Evolutionary conservation across 1,140 invertebrate species (phyloP).

Genomic region (Drosophila prosaltans): DNA sequence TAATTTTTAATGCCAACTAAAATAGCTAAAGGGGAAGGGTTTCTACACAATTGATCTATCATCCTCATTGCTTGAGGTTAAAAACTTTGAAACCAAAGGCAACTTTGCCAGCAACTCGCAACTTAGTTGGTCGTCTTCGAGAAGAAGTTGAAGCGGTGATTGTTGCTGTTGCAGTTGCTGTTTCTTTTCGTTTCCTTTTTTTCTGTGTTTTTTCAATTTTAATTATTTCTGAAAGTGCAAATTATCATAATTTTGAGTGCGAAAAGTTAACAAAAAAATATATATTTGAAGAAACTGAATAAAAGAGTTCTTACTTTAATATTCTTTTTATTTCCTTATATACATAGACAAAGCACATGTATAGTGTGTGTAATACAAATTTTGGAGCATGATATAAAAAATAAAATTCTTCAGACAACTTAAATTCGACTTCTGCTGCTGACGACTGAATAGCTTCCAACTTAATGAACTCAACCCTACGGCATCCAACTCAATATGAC

Average conservation of each 20-base stretch:
- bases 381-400: no score
- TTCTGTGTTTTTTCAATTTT: conserved; percentile 28
- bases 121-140: background rate
- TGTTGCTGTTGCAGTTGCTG: conserved; percentile 13
- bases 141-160: conserved; percentile 31
- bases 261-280: background rate
- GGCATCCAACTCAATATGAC: no score
- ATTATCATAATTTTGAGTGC: conserved; percentile 53
- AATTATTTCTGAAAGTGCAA: conserved; percentile 56
- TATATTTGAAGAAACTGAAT: background rate
- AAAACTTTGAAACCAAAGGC: conserved; percentile 10
- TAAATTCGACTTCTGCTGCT: no score
- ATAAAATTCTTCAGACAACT: no score
- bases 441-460: no score
- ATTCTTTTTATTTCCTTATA: no score
- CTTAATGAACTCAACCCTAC: no score
- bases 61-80: conserved; percentile 16
- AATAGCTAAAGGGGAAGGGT: conserved; percentile 15
- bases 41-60: conserved; percentile 58
- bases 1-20: conserved; percentile 47
- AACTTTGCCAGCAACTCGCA: background rate
- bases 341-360: no score
- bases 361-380: no score
- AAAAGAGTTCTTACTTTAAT: background rate
- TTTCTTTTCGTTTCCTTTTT: conserved; percentile 27